Percentiles rank a stretch among this genome's conserved stretches.
Evolutionary conservation across 37 sponge, comb jelly and placozoan genomes (phyloP).

Genomic region (Lycopodina hypogea): DNA sequence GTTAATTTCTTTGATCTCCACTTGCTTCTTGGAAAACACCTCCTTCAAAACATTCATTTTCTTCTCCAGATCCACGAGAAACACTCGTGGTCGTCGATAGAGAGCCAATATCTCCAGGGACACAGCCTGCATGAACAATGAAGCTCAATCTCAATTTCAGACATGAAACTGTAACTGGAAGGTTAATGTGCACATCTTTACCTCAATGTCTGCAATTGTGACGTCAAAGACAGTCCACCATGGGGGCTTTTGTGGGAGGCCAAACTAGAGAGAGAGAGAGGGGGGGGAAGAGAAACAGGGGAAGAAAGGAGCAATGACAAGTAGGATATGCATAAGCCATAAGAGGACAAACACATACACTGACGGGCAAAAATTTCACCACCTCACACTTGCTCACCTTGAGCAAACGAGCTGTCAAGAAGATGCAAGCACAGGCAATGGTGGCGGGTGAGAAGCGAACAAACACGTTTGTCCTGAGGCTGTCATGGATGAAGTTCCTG

Average conservation of each 20-base stretch:
- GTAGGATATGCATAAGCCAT: too few relatives aligned
- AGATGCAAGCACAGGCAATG: conserved; percentile 95
- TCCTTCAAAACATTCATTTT: conserved; percentile 55
- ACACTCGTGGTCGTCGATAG: conserved; percentile 23
- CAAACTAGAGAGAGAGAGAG: conserved; percentile 46
- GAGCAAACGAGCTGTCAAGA: conserved; percentile 78
- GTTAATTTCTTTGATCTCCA: conserved; percentile 53
- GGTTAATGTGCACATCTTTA: not conserved
- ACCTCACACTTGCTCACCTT: conserved; percentile 43
- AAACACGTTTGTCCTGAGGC: conserved; percentile 87
- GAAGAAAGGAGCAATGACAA: too few relatives aligned
- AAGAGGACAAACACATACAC: conserved; percentile 17
- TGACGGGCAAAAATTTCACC: not conserved
- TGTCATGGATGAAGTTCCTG: conserved; percentile 95
- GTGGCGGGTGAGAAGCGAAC: conserved; percentile 82
- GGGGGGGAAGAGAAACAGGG: not conserved
- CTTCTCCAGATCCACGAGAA: conserved; percentile 65
- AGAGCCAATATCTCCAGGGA: conserved; percentile 59
- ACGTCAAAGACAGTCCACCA: conserved; percentile 91
- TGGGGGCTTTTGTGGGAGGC: conserved; percentile 79
- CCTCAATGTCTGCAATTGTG: conserved; percentile 60
- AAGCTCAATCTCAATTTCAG: not conserved
- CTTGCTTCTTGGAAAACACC: conserved; percentile 25
- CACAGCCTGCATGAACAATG: conserved; percentile 15
- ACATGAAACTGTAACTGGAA: not conserved